Evolutionary conservation across 1,140 invertebrate genomes (phyloP).

Genomic region (Hyphantria cunea): DNA sequence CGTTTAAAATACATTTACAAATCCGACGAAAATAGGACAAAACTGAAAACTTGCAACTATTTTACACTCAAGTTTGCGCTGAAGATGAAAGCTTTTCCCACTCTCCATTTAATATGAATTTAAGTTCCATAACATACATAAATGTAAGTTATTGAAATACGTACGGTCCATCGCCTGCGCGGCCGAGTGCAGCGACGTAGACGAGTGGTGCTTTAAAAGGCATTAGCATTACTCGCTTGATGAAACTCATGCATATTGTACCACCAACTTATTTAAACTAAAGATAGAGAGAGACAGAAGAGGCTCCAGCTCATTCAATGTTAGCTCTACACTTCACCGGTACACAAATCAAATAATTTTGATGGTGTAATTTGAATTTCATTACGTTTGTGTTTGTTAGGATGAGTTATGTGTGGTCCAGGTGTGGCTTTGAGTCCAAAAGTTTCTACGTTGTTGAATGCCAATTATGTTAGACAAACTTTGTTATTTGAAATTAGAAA

Average conservation of each 20-base stretch:
- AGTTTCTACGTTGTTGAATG: no score
- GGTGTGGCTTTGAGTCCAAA: not conserved
- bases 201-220: slow-evolving; percentile 53
- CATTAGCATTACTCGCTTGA: slow-evolving; percentile 49
- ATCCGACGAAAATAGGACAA: no score
- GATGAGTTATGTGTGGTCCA: slow-evolving; percentile 1
- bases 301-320: slow-evolving; percentile 38
- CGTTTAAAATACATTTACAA: no score
- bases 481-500: no score
- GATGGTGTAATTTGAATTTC: slow-evolving; percentile 34
- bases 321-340: slow-evolving; percentile 43
- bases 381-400: slow-evolving; percentile 18
- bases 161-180: slow-evolving; percentile 41
- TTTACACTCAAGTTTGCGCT: no score
- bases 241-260: slow-evolving; percentile 42
- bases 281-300: slow-evolving; percentile 32
- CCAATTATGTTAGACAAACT: no score
- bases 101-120: no score
- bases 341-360: slow-evolving; percentile 38
- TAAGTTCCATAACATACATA: no score
- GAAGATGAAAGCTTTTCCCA: no score
- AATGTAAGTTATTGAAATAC: slow-evolving; percentile 24
- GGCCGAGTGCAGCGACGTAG: slow-evolving; percentile 37
- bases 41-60: no score
- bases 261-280: slow-evolving; percentile 30